Evolutionary conservation across 2,797 vertebrate species (phyloP).

Genomic region (Zenarchopterus dispar): DNA sequence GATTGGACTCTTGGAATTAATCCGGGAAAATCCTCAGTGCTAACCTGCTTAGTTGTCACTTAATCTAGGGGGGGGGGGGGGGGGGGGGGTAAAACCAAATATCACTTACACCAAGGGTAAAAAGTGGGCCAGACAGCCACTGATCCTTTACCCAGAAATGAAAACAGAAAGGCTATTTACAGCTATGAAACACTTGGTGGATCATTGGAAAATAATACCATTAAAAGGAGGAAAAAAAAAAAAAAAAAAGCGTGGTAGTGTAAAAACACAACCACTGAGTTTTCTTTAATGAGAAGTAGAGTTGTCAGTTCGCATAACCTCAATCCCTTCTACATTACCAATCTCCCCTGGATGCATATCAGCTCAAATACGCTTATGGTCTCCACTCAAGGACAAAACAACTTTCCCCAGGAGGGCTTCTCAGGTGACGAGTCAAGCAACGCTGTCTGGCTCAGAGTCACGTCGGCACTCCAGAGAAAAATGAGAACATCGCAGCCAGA

Average conservation of each 20-base stretch:
- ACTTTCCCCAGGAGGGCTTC: constrained; percentile 52
- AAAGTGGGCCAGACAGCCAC: constrained; percentile 65
- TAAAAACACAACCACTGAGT: neutral
- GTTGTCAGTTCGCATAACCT: constrained; percentile 33
- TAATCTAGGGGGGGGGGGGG: constrained; percentile 69
- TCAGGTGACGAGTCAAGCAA: constrained; percentile 52
- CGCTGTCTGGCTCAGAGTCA: constrained; percentile 44
- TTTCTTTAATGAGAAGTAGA: constrained; percentile 25
- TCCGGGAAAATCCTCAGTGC: constrained; percentile 73
- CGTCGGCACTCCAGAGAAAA: constrained; percentile 52
- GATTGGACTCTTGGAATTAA: constrained; percentile 76
- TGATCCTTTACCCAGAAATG: constrained; percentile 51
- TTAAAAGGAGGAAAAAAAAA: too few relatives aligned
- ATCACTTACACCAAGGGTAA: constrained; percentile 71
- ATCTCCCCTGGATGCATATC: constrained; percentile 58
- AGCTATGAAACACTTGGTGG: constrained; percentile 39
- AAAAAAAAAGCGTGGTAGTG: neutral
- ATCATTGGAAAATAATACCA: constrained; percentile 26
- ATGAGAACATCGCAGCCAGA: constrained; percentile 46
- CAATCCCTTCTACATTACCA: constrained; percentile 57
- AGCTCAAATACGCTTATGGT: constrained; percentile 45
- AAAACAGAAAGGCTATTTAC: constrained; percentile 39
- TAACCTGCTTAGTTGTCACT: constrained; percentile 74
- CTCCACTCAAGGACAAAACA: constrained; percentile 57
- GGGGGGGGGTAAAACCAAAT: too few relatives aligned